These are phyloP conservation scores for Asarcornis scutulata DNA, from an alignment of 2,113 vertebrate genomes.

Conservation along the genomic window DNA sequence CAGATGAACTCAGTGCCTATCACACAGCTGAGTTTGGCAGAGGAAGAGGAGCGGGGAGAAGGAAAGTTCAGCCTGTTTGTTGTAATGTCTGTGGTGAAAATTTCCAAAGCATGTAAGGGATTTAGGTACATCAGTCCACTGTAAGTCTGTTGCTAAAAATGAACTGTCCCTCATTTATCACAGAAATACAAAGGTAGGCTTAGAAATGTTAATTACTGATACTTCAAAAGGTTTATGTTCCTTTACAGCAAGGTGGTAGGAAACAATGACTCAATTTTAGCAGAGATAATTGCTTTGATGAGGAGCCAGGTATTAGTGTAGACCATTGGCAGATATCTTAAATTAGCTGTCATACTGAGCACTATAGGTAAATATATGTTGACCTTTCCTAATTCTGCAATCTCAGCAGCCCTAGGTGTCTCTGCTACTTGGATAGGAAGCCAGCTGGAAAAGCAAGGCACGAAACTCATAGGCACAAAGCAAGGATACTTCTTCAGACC, in stretches of 20 bases:
- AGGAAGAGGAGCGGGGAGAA: not conserved
- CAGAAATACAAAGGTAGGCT: not conserved
- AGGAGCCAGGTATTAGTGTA: not conserved
- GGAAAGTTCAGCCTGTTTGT: not conserved
- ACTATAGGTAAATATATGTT: not conserved
- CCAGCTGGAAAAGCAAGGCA: not conserved
- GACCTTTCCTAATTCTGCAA: not conserved
- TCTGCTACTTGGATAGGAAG: not conserved
- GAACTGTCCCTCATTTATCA: not conserved
- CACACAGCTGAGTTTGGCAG: not conserved
- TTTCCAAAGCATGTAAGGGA: not conserved
- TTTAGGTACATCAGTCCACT: not conserved
- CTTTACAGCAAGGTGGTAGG: not conserved
- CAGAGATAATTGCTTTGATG: not conserved
- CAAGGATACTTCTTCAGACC: not conserved
- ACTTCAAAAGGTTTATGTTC: not conserved
- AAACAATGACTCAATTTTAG: not conserved
- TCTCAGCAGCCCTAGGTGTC: not conserved
- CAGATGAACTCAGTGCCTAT: not conserved
- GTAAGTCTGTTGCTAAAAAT: not conserved
- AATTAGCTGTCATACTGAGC: not conserved
- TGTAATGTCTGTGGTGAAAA: not conserved
- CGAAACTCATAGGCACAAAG: not conserved
- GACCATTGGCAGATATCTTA: not conserved
- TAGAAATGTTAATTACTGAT: not conserved